Evolutionary conservation across 2,113 vertebrate genomes (phyloP), one percentile per base, ranked within the genome.

Genomic region (Pseudonaja textilis): DNA sequence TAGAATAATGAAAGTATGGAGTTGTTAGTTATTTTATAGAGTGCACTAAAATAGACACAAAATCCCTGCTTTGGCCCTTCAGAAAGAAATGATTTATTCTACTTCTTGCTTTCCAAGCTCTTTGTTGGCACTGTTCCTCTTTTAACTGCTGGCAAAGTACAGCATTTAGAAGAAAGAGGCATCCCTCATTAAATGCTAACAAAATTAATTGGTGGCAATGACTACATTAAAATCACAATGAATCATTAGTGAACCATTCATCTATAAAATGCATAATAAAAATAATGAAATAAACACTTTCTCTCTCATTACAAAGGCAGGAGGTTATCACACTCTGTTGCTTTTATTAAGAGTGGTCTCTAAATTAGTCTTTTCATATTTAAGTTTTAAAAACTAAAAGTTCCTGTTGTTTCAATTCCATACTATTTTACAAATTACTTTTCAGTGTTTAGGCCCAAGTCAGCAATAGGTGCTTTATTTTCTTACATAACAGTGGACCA

Each of bases 201-300:
- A 87, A 87, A 93, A 89, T 93, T 91, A 93, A 89, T 86, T 89
- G 87, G 56, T 91, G 56, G 74, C 93, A 93, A 93, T 86, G 81
- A 14, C 90, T 64, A 81, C 74, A 91, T 64, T 87, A 87, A 91
- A 93, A 93, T 91, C 57, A 90, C 34, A 92, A 55, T 92, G 88
- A 93, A 34, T 86, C 74, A 93, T 93, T 93, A 93, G 93, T 91
- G 86, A 91, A 64, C 55, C 69, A 87, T 91, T 91, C 93, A 91
- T 89, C 90, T 88, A 93, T 57, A 89, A 93, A 93, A 93, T 42
- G 29, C 61, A 86, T 89, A 93, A 91, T 89, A 93, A 93, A 85
- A 91, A 91, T 92, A 91, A 93, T 93, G 91, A 92, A 92, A 93
- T 93, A 89, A 93, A 93, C 90, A 55, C 55, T 89, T 87, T 91